A percentile compares a stretch with the other conserved stretches of the same genome.
Conservation (phyloP, 2,888 invertebrate species). For the Ellobium chinense region DNA sequence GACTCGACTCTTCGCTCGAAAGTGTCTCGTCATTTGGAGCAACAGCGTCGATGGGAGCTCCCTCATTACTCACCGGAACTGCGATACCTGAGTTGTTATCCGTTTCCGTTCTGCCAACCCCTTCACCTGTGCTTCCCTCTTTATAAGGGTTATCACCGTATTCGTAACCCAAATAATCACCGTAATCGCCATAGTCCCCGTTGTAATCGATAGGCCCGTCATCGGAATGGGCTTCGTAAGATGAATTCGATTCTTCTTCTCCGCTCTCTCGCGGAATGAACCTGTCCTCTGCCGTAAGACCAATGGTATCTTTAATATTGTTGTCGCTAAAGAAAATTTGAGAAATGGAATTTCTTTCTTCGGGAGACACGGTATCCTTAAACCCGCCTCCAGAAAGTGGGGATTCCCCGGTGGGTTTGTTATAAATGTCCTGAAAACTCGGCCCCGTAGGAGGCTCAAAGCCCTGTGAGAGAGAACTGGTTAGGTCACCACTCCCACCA, state of each 20-base stretch:
- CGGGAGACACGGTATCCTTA: conserved; percentile 7
- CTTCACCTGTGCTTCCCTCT: not conserved
- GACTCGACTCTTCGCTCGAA: not conserved
- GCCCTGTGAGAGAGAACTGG: conserved; percentile 10
- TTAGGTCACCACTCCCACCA: not conserved
- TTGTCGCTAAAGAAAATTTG: conserved; percentile 6
- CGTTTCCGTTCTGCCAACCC: no score
- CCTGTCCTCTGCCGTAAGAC: conserved; percentile 16
- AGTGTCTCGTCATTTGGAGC: not conserved
- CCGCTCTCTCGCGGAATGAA: conserved; percentile 21
- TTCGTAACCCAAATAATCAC: not conserved
- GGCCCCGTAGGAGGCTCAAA: conserved; percentile 25
- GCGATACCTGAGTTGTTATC: not conserved
- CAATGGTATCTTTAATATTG: conserved; percentile 19
- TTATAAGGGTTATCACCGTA: not conserved
- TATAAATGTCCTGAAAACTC: conserved; percentile 34
- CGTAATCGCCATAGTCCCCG: not conserved
- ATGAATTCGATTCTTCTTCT: conserved; percentile 6
- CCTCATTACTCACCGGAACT: not conserved
- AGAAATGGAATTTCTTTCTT: conserved; percentile 8
- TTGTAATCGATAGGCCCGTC: not conserved
- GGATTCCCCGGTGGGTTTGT: conserved; percentile 28
- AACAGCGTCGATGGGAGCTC: not conserved
- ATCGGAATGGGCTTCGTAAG: conserved; percentile 3
- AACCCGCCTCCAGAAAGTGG: conserved; percentile 15